Evolutionary conservation across 2,113 vertebrate genomes (phyloP).

Genomic region (Loxodonta africana): DNA sequence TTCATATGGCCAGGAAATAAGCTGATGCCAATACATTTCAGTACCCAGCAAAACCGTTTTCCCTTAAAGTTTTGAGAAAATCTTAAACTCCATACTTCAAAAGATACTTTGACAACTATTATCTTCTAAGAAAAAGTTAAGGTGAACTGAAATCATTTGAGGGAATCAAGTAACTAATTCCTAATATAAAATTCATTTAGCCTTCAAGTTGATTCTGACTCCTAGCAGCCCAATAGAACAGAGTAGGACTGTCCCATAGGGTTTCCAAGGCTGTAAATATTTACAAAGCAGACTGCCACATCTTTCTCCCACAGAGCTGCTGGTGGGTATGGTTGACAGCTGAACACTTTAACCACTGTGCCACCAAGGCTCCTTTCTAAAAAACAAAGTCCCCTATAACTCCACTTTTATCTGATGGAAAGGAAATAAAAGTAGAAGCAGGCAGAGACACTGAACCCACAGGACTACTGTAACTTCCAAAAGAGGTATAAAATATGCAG

Average conservation of each 20-base stretch:
- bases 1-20: slow-evolving; percentile 81
- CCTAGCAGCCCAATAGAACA: no score
- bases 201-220: no score
- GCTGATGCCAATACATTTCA: slow-evolving; percentile 67
- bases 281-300: no score
- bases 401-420: neutral
- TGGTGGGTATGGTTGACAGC: no score
- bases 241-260: no score
- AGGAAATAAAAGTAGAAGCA: neutral
- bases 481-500: neutral
- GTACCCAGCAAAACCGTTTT: slow-evolving; percentile 67
- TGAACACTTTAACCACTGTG: no score
- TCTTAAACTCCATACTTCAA: slow-evolving; percentile 58
- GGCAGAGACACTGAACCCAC: neutral
- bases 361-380: no score
- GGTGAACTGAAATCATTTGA: slow-evolving; percentile 34
- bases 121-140: slow-evolving; percentile 59
- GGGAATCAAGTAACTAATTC: neutral
- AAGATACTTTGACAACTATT: slow-evolving; percentile 63
- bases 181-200: neutral
- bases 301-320: no score
- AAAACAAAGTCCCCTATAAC: neutral
- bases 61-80: slow-evolving; percentile 72
- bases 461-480: neutral
- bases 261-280: no score